phyloP scores from a whole-genome alignment of 2,113 vertebrate species.

The Microcebus lehilahytsara region DNA sequence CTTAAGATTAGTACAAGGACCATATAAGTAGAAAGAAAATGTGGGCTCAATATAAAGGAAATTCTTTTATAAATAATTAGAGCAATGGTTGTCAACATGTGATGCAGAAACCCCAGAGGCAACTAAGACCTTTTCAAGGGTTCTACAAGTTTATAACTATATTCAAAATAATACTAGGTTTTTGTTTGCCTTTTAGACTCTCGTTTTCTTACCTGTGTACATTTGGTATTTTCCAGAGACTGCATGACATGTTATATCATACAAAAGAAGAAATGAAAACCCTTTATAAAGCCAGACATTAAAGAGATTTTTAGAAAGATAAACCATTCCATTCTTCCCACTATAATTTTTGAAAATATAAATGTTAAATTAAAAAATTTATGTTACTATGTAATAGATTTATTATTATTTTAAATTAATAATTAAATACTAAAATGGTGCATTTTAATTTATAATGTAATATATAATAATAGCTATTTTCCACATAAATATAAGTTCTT shows the following conservation, averaged over 20 bases:
- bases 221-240: neutral
- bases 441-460: neutral
- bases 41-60: neutral
- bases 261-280: neutral
- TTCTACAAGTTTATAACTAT: neutral
- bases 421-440: neutral
- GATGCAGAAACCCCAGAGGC: neutral
- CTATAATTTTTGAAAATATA: neutral
- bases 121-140: neutral
- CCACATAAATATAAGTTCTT: neutral
- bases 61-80: neutral
- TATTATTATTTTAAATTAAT: neutral
- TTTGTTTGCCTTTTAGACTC: neutral
- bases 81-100: neutral
- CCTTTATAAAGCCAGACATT: neutral
- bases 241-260: neutral
- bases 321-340: slow-evolving; percentile 6
- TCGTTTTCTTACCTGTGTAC: neutral
- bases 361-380: neutral
- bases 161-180: neutral
- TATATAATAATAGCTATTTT: neutral
- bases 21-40: neutral
- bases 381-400: neutral
- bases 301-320: neutral
- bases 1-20: neutral